A percentile compares a stretch with the other conserved stretches of the same genome.
These are phyloP conservation scores for Chydorus sphaericus DNA, from an alignment of 2,888 invertebrate species.

Conservation along the genomic window DNA sequence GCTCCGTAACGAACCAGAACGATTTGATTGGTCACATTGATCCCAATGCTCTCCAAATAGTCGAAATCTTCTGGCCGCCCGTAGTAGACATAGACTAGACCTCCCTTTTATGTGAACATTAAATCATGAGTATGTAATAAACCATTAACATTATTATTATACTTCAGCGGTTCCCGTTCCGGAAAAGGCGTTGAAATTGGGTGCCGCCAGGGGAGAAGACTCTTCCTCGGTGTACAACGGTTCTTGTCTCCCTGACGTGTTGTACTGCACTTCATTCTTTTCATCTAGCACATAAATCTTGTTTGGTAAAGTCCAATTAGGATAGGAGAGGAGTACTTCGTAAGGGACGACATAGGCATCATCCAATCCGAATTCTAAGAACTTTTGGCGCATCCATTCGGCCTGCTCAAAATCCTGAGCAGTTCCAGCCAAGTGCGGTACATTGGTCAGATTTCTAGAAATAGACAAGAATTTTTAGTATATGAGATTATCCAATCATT, in stretches of 20 bases:
- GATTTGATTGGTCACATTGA: slow-evolving; percentile 30
- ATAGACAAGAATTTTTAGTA: neutral
- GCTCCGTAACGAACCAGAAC: slow-evolving; percentile 35
- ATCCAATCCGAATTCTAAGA: slow-evolving; percentile 23
- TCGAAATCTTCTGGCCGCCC: slow-evolving; percentile 31
- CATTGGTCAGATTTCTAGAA: slow-evolving; percentile 20
- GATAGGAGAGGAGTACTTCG: slow-evolving; percentile 25
- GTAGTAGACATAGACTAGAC: slow-evolving; percentile 30
- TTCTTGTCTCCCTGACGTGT: slow-evolving; percentile 15
- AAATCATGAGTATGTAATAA: neutral
- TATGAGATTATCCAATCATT: neutral
- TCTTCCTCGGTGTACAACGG: slow-evolving; percentile 5
- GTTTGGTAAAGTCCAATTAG: slow-evolving; percentile 19
- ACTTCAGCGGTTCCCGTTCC: slow-evolving; percentile 2
- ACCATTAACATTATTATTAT: neutral
- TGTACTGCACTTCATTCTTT: slow-evolving; percentile 8
- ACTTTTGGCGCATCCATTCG: slow-evolving; percentile 21
- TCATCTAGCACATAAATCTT: slow-evolving; percentile 16
- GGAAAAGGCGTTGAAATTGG: slow-evolving; percentile 10
- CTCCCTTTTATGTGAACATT: neutral
- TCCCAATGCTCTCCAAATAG: slow-evolving; percentile 23
- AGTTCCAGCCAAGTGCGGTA: slow-evolving; percentile 26
- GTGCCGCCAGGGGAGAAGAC: neutral
- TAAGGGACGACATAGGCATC: slow-evolving; percentile 24
- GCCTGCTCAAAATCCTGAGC: slow-evolving; percentile 23